Conservation (phyloP, 2,888 invertebrate species). For the Agriopis aurantiaria region DNA sequence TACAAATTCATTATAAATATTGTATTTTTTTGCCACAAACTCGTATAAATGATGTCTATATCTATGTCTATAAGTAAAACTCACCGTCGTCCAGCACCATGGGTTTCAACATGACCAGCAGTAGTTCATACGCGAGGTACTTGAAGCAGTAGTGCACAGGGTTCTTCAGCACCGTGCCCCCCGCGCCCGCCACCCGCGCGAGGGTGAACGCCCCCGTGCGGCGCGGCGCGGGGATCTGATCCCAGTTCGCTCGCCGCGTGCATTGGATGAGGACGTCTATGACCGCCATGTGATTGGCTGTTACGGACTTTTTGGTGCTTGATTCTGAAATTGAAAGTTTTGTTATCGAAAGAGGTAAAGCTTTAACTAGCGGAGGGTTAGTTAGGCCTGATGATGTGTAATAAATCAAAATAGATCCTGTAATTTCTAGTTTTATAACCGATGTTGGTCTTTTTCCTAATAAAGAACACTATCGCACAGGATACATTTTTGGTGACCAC, state of each 20-base stretch:
- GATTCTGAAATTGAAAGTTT: conserved; percentile 21
- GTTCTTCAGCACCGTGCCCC: conserved; percentile 2
- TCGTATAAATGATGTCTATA: no score
- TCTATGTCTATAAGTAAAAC: conserved; percentile 27
- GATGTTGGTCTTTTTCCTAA: no score
- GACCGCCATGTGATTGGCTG: conserved; percentile 39
- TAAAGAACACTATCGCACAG: no score
- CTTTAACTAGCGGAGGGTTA: no score
- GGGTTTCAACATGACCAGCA: conserved; percentile 52
- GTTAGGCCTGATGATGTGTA: no score
- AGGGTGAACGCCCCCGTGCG: neutral
- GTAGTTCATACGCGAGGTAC: conserved; percentile 57
- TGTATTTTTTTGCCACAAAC: no score
- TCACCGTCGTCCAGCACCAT: conserved; percentile 64
- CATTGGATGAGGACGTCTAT: conserved; percentile 35
- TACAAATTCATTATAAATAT: no score
- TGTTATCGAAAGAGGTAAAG: neutral
- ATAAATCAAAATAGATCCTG: no score
- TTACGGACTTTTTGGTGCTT: conserved; percentile 25
- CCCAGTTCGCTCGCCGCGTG: conserved; percentile 24
- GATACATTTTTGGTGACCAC: no score
- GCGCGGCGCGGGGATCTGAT: conserved; percentile 9
- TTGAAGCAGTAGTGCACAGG: conserved; percentile 50
- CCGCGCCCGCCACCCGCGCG: neutral
- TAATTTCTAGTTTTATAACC: no score